phyloP scores from a whole-genome alignment of 2,888 invertebrate genomes.

The Drosophila macrothrix region DNA sequence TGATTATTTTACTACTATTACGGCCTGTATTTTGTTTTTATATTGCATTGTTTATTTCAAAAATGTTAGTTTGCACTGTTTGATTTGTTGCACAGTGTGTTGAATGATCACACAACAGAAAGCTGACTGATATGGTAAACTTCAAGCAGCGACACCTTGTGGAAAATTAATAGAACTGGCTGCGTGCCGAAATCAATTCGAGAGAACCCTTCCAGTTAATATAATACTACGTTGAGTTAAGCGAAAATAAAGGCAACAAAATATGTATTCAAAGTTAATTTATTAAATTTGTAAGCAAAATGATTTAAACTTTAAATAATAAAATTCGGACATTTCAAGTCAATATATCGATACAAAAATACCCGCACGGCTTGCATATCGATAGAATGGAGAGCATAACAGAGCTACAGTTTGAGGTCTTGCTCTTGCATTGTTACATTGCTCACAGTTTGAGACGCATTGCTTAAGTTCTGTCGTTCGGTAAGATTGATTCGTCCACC shows the following conservation, averaged over 20 bases:
- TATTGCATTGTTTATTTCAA: neutral
- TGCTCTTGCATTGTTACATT: slow-evolving; percentile 24
- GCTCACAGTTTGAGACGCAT: slow-evolving; percentile 45
- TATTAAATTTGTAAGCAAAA: slow-evolving; percentile 5
- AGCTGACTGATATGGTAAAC: neutral
- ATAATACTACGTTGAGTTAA: neutral
- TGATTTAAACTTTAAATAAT: slow-evolving; percentile 9
- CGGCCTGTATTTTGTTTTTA: neutral
- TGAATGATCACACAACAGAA: slow-evolving; percentile 11
- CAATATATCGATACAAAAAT: slow-evolving; percentile 9
- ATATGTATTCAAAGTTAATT: slow-evolving; percentile 3
- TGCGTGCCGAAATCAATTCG: neutral
- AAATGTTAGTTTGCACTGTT: neutral
- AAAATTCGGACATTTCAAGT: slow-evolving; percentile 8
- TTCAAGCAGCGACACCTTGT: slow-evolving; percentile 9
- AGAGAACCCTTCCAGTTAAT: neutral
- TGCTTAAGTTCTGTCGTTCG: slow-evolving; percentile 58
- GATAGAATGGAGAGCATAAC: slow-evolving; percentile 21
- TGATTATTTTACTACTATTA: neutral
- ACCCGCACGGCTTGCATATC: neutral
- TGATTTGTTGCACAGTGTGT: slow-evolving; percentile 27
- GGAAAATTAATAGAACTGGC: neutral
- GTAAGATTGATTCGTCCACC: slow-evolving; percentile 53
- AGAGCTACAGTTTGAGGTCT: slow-evolving; percentile 32
- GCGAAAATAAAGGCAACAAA: neutral